Evolutionary conservation across 2,888 invertebrate genomes (phyloP).

Genomic region (Dichetophora obliterata): DNA sequence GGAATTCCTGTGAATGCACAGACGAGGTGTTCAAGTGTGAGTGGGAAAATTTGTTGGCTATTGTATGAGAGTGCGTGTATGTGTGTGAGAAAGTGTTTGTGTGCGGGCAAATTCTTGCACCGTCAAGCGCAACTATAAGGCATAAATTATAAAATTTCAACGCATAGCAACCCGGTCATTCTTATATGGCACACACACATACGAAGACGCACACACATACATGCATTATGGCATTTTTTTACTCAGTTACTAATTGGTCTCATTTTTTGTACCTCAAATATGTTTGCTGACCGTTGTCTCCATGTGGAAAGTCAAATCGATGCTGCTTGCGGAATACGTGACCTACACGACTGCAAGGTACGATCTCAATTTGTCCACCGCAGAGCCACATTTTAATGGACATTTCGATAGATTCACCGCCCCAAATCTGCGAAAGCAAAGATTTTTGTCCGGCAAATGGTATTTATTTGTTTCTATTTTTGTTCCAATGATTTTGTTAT

Average conservation of each 20-base stretch:
- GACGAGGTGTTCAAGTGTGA: slow-evolving; percentile 44
- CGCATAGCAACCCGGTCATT: slow-evolving; percentile 13
- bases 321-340: slow-evolving; percentile 67
- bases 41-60: not conserved
- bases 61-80: not conserved
- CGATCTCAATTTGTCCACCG: slow-evolving; percentile 69
- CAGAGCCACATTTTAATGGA: slow-evolving; percentile 70
- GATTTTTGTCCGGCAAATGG: not conserved
- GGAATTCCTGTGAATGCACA: slow-evolving; percentile 61
- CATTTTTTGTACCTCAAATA: slow-evolving; percentile 63
- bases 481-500: not conserved
- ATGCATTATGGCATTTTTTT: not conserved
- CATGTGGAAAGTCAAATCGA: slow-evolving; percentile 65
- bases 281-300: slow-evolving; percentile 55
- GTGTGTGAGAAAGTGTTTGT: not conserved
- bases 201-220: not conserved
- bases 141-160: slow-evolving; percentile 63
- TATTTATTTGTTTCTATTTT: slow-evolving; percentile 17
- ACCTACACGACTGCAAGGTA: slow-evolving; percentile 70
- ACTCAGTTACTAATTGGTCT: not conserved
- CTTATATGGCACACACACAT: slow-evolving; percentile 1
- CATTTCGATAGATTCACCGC: slow-evolving; percentile 69
- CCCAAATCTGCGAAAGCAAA: slow-evolving; percentile 62
- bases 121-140: slow-evolving; percentile 25
- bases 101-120: not conserved